A percentile compares a stretch with the other conserved stretches of the same genome.
Evolutionary conservation across 37 sponge, comb jelly and placozoan genomes (phyloP).

Genomic region (Halichondria panicea): DNA sequence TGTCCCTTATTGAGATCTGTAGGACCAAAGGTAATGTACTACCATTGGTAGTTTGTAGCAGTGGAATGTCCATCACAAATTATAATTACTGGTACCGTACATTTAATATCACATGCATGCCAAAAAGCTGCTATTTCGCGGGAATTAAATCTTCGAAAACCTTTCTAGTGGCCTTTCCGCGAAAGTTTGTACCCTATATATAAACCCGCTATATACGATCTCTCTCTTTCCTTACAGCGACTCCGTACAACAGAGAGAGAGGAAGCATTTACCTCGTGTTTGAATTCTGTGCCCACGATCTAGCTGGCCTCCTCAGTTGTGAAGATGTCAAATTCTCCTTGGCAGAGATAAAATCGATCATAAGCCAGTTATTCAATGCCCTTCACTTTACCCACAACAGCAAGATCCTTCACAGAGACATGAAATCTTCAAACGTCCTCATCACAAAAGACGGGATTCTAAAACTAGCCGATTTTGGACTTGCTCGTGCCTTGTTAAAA

Average conservation of each 20-base stretch:
- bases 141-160: no score
- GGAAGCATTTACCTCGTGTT: constrained; percentile 95
- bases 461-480: constrained; percentile 95
- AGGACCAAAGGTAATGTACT: constrained; percentile 80
- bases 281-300: constrained; percentile 98
- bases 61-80: no score
- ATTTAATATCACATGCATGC: no score
- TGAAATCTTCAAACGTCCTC: constrained; percentile 97
- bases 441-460: constrained; percentile 85
- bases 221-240: no score
- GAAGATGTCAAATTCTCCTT: constrained; percentile 87
- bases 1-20: constrained; percentile 85
- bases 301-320: constrained; percentile 93
- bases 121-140: no score
- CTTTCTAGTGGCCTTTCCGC: no score
- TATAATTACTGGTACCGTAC: no score
- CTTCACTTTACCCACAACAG: constrained; percentile 88
- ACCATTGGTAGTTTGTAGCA: no score
- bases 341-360: constrained; percentile 85
- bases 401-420: constrained; percentile 95
- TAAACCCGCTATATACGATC: no score
- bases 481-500: constrained; percentile 80
- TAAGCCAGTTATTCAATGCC: constrained; percentile 90
- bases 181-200: no score
- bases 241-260: constrained; percentile 84